Evolutionary conservation across 2,888 invertebrate species (phyloP).

Genomic region (Trachelus stipa): DNA sequence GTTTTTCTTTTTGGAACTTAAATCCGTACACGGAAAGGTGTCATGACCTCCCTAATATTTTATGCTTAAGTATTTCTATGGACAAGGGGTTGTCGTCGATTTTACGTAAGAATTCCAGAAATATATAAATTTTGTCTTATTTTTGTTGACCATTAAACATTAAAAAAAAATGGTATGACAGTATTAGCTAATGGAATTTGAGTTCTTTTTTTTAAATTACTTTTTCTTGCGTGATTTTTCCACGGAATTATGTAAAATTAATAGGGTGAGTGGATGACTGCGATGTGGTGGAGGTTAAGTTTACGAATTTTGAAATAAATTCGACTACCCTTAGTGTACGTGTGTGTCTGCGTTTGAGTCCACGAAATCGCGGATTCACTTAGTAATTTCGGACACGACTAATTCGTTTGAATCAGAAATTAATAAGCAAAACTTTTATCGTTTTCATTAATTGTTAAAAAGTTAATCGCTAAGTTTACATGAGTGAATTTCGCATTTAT

Average conservation of each 20-base stretch:
- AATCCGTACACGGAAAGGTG: slow-evolving; percentile 42
- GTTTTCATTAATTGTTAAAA: slow-evolving; percentile 27
- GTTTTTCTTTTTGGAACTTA: slow-evolving; percentile 32
- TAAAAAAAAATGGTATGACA: background rate
- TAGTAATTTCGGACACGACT: slow-evolving; percentile 28
- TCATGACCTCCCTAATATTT: slow-evolving; percentile 38
- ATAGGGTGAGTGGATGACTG: background rate
- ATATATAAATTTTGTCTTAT: background rate
- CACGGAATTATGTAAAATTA: background rate
- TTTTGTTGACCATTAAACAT: background rate
- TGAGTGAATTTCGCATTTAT: background rate
- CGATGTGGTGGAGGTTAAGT: background rate
- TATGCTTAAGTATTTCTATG: slow-evolving; percentile 27
- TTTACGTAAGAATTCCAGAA: background rate
- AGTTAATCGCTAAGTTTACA: slow-evolving; percentile 27
- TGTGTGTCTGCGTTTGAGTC: background rate
- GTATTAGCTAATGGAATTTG: background rate
- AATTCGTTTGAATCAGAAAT: slow-evolving; percentile 26
- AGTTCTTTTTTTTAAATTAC: background rate
- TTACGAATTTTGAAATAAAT: background rate
- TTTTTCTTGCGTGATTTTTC: background rate
- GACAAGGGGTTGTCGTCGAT: background rate
- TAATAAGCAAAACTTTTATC: slow-evolving; percentile 33
- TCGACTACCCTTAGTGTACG: background rate
- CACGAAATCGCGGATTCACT: slow-evolving; percentile 15